A percentile compares a stretch with the other conserved stretches of the same genome.
phyloP scores from a whole-genome alignment of 2,888 invertebrate species.

The Acrobasis suavella region DNA sequence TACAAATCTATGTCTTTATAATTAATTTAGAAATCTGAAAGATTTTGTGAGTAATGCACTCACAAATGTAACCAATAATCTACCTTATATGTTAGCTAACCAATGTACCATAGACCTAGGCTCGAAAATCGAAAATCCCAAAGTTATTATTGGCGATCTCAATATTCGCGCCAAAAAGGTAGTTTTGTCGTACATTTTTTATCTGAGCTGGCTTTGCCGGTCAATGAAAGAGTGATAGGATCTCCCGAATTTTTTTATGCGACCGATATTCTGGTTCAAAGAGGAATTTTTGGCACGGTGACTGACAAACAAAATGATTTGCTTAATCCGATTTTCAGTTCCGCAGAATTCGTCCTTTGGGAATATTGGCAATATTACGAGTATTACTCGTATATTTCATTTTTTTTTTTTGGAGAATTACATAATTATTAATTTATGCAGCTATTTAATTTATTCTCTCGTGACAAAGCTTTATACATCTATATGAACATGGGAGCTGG shows the following conservation, averaged over 20 bases:
- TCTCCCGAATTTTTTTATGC: constrained; percentile 16
- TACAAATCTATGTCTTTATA: too few relatives aligned
- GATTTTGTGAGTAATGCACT: too few relatives aligned
- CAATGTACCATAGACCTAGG: too few relatives aligned
- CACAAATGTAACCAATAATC: too few relatives aligned
- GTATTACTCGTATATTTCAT: too few relatives aligned
- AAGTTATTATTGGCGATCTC: constrained; percentile 9
- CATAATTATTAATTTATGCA: not conserved
- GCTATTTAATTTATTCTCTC: too few relatives aligned
- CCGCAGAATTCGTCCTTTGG: not conserved
- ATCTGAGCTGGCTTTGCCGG: constrained; percentile 15
- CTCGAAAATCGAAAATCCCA: not conserved
- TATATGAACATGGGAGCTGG: too few relatives aligned
- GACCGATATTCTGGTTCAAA: constrained; percentile 8
- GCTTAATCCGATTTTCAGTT: not conserved
- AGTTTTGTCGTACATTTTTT: constrained; percentile 19
- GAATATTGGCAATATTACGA: not conserved
- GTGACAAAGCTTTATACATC: too few relatives aligned
- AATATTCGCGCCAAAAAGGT: constrained; percentile 12
- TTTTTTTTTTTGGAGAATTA: too few relatives aligned
- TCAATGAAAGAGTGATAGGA: constrained; percentile 18
- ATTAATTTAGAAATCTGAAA: too few relatives aligned
- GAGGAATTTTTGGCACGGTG: constrained; percentile 10
- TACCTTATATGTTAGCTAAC: too few relatives aligned
- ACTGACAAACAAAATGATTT: constrained; percentile 8